Percentiles rank a stretch among this genome's conserved stretches.
Evolutionary conservation across 2,797 vertebrate species (phyloP).

Genomic region (Syndactyla subalaris): DNA sequence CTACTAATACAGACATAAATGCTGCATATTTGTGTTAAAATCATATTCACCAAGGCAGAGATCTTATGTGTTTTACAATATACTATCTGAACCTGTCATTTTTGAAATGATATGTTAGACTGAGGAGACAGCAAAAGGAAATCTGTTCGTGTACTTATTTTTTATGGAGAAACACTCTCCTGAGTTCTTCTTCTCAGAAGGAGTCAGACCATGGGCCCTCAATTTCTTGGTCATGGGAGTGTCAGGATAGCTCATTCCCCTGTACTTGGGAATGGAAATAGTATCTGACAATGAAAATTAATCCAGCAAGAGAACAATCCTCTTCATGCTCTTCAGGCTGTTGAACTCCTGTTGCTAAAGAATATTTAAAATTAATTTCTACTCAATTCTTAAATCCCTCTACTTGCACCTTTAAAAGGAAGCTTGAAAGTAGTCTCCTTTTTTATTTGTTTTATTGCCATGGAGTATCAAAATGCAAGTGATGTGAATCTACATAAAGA

Average conservation of each 20-base stretch:
- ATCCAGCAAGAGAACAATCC: background rate
- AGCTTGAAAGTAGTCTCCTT: background rate
- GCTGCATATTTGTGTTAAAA: slow-evolving; percentile 54
- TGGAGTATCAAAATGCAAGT: background rate
- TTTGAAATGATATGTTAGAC: background rate
- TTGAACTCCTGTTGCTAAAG: background rate
- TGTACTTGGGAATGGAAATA: background rate
- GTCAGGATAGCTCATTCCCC: background rate
- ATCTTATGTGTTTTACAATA: slow-evolving; percentile 52
- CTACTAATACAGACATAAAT: slow-evolving; percentile 39
- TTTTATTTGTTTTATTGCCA: background rate
- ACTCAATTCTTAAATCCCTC: background rate
- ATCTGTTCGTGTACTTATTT: background rate
- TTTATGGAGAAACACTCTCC: background rate
- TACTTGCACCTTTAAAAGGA: background rate
- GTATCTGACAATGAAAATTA: background rate
- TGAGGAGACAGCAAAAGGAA: background rate
- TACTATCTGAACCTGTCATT: slow-evolving; percentile 45
- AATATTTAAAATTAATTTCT: background rate
- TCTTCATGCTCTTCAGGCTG: background rate
- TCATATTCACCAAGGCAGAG: slow-evolving; percentile 22
- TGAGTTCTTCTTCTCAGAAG: background rate
- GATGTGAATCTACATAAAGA: background rate
- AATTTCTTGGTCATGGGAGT: background rate
- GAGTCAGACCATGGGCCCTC: background rate